A percentile compares a stretch with the other conserved stretches of the same genome.
These are phyloP conservation scores for Sebastes itinus DNA, from an alignment of 2,797 vertebrate species.

Conservation along the genomic window DNA sequence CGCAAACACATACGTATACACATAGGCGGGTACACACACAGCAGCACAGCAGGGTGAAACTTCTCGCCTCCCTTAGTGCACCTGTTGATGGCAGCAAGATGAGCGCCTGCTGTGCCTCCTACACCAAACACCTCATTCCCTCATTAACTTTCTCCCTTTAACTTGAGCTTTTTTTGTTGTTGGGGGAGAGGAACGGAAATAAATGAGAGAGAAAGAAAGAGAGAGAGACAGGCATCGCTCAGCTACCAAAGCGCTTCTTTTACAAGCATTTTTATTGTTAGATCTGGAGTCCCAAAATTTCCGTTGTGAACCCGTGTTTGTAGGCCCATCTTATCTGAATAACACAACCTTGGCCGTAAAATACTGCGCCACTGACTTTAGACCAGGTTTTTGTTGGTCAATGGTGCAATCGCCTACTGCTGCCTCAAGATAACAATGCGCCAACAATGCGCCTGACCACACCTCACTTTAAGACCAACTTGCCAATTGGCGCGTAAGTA, in stretches of 20 bases:
- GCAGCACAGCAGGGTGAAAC: constrained; percentile 31
- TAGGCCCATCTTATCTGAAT: no score
- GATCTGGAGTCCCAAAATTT: background rate
- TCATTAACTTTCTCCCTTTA: background rate
- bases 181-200: no score
- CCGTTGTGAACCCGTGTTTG: no score
- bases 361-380: no score
- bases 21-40: background rate
- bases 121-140: constrained; percentile 11
- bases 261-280: background rate
- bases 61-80: constrained; percentile 44
- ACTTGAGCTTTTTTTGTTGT: background rate
- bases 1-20: background rate
- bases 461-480: no score
- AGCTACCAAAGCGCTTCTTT: background rate
- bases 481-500: background rate
- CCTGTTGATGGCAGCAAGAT: constrained; percentile 58
- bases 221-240: background rate
- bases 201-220: background rate
- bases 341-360: rapidly evolving
- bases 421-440: no score
- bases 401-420: no score
- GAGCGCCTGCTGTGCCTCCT: constrained; percentile 44
- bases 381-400: no score
- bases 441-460: background rate